Evolutionary conservation across 2,113 vertebrate genomes (phyloP), one percentile per base, ranked within the genome.

Genomic region (Furnarius figulus): DNA sequence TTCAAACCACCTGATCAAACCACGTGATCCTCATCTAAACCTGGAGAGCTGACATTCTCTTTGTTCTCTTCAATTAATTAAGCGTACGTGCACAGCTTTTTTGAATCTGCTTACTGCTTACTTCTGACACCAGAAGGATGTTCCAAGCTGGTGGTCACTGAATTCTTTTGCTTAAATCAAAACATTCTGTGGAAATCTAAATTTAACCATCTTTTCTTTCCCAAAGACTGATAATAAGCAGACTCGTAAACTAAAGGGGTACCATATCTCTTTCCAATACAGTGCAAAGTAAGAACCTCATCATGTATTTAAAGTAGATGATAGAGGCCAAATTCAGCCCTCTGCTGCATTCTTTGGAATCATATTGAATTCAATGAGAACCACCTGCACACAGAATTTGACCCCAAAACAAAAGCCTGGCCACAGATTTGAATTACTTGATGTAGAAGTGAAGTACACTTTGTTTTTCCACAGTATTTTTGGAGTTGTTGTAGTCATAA

Each of bases 11-110:
- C 85, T 96, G 93, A 97, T 87, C 50, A 94, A 92, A 89, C 46
- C 76, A 95, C 92, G 85, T 96, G 93, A 97, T 87, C 50, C 63
- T 90, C 83, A 78, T 96, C 93, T 92, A 92, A 92, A 95, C 85
- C 90, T 95, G 80, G 87, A 92, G 82, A 40, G 14, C 15, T 95
- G 82, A 88, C 33, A 74, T 33, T 56, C 42, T 93, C 82, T 97
- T 97, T 97, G 94, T 95, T 97, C 95, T 2, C n/a, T 94, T 93
- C 92, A 89, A 86, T 94, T 95, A 81, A 91, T 82, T 92, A 93
- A 95, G 35, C 2, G 7, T 95, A 94, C 2, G 5, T 71, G 73
- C 79, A 87, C 90, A 91, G 72, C 67, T 92, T 97, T 96, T 95
- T 96, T 8, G 3, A 93, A 92, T 94, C 88, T 93, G 10, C 92